phyloP scores from a whole-genome alignment of 2,888 invertebrate species.

The Geotrupes spiniger region DNA sequence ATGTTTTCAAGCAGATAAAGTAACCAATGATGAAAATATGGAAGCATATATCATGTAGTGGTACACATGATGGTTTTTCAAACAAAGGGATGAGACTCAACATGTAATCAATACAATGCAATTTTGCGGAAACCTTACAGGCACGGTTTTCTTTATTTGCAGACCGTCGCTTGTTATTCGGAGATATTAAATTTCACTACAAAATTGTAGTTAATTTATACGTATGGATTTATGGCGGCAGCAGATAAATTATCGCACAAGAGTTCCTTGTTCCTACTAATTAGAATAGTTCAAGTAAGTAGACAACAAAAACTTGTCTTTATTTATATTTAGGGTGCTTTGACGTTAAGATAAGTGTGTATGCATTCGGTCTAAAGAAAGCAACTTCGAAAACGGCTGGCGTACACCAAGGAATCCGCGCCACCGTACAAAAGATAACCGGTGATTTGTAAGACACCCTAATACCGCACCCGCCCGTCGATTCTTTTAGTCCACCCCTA shows the following conservation, averaged over 20 bases:
- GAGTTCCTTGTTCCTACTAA: slow-evolving; percentile 15
- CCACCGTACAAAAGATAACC: slow-evolving; percentile 19
- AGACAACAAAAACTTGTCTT: slow-evolving; percentile 25
- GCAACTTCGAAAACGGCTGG: slow-evolving; percentile 4
- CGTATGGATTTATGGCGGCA: too few species aligned
- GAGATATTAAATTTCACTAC: neutral
- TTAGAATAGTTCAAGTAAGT: slow-evolving; percentile 13
- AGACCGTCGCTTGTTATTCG: neutral
- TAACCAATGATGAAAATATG: slow-evolving; percentile 13
- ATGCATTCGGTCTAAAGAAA: slow-evolving; percentile 14
- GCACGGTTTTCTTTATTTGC: neutral
- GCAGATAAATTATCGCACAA: slow-evolving; percentile 14
- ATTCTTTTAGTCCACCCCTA: slow-evolving; percentile 29
- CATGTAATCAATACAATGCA: slow-evolving; percentile 6
- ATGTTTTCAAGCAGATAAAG: slow-evolving; percentile 16
- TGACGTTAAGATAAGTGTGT: slow-evolving; percentile 26
- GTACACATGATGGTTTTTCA: slow-evolving; percentile 26
- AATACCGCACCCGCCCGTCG: slow-evolving; percentile 24
- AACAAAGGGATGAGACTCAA: slow-evolving; percentile 24
- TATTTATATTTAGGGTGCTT: slow-evolving; percentile 27
- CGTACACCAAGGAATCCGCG: slow-evolving; percentile 21
- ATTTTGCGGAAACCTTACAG: slow-evolving; percentile 3
- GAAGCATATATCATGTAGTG: slow-evolving; percentile 20
- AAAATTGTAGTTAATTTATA: too few species aligned
- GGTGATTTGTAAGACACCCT: slow-evolving; percentile 32